These are phyloP conservation scores for Tachina lurida DNA, from an alignment of 2,888 invertebrate species.

Conservation along the genomic window DNA sequence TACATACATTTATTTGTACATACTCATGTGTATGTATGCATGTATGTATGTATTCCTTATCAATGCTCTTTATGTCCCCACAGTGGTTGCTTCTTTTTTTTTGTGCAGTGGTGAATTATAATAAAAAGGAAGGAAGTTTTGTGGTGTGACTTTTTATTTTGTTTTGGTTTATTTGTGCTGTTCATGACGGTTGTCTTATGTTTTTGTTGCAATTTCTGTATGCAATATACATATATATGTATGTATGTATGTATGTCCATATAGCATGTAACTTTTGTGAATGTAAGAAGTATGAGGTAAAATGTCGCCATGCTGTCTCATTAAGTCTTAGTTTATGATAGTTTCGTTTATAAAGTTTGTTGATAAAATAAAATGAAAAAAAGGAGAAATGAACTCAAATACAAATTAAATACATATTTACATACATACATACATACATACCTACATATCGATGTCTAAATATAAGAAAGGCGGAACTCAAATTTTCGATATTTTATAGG, in stretches of 20 bases:
- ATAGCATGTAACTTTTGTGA: not conserved
- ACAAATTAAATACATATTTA: not conserved
- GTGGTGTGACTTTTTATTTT: conserved; percentile 72
- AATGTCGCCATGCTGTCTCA: conserved; percentile 68
- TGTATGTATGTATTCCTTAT: conserved; percentile 18
- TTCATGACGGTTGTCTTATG: conserved; percentile 39
- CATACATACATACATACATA: too few species aligned
- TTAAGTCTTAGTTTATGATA: conserved; percentile 42
- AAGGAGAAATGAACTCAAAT: not conserved
- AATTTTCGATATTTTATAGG: too few species aligned
- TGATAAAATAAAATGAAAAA: conserved; percentile 19
- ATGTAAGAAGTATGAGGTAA: conserved; percentile 45
- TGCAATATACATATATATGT: conserved; percentile 32
- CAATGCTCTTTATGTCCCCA: conserved; percentile 23
- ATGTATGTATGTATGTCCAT: not conserved
- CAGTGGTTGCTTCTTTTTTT: conserved; percentile 14
- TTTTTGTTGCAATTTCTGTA: conserved; percentile 36
- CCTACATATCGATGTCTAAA: too few species aligned
- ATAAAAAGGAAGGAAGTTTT: conserved; percentile 76
- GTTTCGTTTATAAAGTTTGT: conserved; percentile 45
- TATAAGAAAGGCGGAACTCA: too few species aligned
- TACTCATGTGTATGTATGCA: too few species aligned
- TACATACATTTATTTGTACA: too few species aligned
- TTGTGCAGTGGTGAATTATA: conserved; percentile 31
- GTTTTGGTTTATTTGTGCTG: conserved; percentile 48